These are phyloP conservation scores for Dendronephthya gigantea DNA, from an alignment of 64 coral and sea anemone species.

Conservation along the genomic window DNA sequence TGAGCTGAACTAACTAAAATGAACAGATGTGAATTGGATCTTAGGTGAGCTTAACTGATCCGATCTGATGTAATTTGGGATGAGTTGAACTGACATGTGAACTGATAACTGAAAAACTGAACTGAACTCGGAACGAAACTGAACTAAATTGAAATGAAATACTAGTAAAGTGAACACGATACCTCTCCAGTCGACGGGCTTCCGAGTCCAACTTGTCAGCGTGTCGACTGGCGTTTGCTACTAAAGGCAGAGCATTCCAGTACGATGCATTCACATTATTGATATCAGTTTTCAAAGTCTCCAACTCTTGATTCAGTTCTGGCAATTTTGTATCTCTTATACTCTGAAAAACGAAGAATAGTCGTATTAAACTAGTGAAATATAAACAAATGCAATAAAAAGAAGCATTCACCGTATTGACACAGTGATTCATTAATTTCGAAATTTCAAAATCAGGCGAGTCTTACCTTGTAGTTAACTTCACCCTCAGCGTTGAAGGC, in stretches of 20 bases:
- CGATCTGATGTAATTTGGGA: too few species aligned
- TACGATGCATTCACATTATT: background rate
- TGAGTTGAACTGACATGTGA: too few species aligned
- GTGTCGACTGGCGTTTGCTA: background rate
- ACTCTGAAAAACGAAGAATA: background rate
- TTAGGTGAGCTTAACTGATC: too few species aligned
- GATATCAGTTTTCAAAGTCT: background rate
- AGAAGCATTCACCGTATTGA: too few species aligned
- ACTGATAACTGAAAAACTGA: too few species aligned
- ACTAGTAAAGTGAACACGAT: background rate
- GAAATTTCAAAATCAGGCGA: background rate
- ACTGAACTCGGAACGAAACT: too few species aligned
- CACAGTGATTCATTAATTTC: too few species aligned
- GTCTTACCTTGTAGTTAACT: background rate
- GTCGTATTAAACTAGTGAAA: too few species aligned
- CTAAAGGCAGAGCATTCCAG: background rate
- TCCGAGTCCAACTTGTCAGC: background rate
- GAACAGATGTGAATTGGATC: too few species aligned
- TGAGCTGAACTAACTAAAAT: too few species aligned
- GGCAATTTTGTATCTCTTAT: background rate
- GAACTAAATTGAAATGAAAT: background rate
- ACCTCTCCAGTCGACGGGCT: background rate
- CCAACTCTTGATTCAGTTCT: conserved; percentile 4
- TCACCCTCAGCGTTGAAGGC: background rate
- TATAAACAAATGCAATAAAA: too few species aligned